Base-by-base conservation (phyloP, 2,888 invertebrate genomes). In the Agriotes lineatus region DNA sequence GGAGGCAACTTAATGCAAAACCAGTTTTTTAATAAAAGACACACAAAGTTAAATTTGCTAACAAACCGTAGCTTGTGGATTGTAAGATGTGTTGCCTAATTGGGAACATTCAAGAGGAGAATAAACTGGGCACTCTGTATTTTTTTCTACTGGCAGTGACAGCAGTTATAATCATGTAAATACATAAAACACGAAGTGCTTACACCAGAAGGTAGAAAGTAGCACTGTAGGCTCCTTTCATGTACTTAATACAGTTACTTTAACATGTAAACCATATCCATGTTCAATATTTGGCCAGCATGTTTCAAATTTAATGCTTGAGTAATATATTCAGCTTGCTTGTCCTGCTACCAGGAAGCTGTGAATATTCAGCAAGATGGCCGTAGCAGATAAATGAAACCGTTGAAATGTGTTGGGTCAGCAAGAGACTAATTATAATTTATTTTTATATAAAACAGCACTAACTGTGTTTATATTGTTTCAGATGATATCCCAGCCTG, bases 291-390 rank as follows among this genome's bases (percentile, higher is more conserved):
- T 56, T 56, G 35, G 35, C 56, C 12, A 56, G 33, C 56, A 16
- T n/a, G 56, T 56, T 56, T 56, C 22, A 52, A 52, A 52, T 52
- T 52, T 52, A 19, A 56, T 2, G 35, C 37, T 12, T 19, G 12
- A n/a, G 16, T 52, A 52, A 52, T 52, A 14, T 52, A 52, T 52
- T 52, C 52, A 33, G 52, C 10, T 10, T 45, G 20, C 20, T 45
- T 22, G n/a, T 48, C 22, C 48, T 48, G 48, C 48, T 48, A 52
- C 35, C 33, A 48, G 12, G 16, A 52, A 52, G 18, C 18, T 33
- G 52, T 44, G 58, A 58, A 58, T 58, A 58, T 58, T 58, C 58
- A 58, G 42, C 58, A 44, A 58, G 58, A 58, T 58, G 44, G 44
- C 39, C 30, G 22, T 9, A 1, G 44, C 14, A 44, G 58, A 58